A percentile compares a stretch with the other conserved stretches of the same genome.
These are phyloP conservation scores for Strix uralensis DNA, from an alignment of 2,113 vertebrate genomes.

Conservation along the genomic window DNA sequence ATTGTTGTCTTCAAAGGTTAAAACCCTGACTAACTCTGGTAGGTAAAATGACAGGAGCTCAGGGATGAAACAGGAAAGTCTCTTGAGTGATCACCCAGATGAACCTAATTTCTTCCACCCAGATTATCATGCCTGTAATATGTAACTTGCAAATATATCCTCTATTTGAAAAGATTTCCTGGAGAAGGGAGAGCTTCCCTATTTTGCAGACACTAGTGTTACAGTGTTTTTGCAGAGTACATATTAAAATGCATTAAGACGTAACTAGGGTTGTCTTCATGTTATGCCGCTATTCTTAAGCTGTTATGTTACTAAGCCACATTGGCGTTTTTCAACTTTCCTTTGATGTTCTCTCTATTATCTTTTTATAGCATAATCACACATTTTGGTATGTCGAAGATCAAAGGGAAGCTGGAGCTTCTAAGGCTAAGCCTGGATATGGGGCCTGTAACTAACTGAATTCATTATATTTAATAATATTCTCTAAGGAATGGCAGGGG, in stretches of 20 bases:
- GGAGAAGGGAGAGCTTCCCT: not conserved
- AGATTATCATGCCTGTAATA: not conserved
- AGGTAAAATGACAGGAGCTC: conserved; percentile 19
- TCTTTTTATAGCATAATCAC: conserved; percentile 73
- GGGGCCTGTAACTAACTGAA: conserved; percentile 70
- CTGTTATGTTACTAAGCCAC: conserved; percentile 70
- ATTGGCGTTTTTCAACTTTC: conserved; percentile 53
- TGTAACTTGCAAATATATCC: not conserved
- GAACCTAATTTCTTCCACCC: not conserved
- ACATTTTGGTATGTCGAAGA: conserved; percentile 72
- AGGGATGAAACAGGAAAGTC: not conserved
- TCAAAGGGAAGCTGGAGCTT: conserved; percentile 71
- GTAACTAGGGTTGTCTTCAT: conserved; percentile 66
- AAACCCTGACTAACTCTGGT: not conserved
- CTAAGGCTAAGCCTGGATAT: conserved; percentile 67
- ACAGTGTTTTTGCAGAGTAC: conserved; percentile 23
- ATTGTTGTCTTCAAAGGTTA: conserved; percentile 57
- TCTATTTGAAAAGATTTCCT: not conserved
- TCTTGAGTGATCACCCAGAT: not conserved
- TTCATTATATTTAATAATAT: conserved; percentile 76
- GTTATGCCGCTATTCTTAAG: conserved; percentile 70
- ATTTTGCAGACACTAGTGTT: not conserved
- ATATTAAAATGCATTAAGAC: conserved; percentile 72
- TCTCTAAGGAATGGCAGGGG: conserved; percentile 62
- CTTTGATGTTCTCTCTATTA: conserved; percentile 70